phyloP scores from a whole-genome alignment of 2,797 vertebrate species.

The Aphelocoma californica region DNA sequence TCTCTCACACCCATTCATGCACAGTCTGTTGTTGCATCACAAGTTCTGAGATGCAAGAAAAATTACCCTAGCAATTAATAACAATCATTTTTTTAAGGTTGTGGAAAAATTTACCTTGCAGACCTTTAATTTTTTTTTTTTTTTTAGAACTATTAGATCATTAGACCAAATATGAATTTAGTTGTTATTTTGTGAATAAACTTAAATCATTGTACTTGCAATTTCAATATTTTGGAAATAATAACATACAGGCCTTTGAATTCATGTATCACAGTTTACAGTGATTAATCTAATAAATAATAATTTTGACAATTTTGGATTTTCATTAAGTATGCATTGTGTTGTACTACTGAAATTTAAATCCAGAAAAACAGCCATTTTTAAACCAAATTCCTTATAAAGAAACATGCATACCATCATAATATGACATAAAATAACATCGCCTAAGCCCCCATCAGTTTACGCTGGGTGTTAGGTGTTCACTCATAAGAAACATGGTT shows the following conservation, averaged over 20 bases:
- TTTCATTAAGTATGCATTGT: not conserved
- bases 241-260: not conserved
- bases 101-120: not conserved
- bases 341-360: not conserved
- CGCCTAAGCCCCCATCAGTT: not conserved
- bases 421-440: not conserved
- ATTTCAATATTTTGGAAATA: not conserved
- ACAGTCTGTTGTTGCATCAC: not conserved
- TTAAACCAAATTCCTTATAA: not conserved
- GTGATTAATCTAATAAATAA: not conserved
- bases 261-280: not conserved
- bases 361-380: not conserved
- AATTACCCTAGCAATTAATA: not conserved
- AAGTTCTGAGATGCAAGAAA: not conserved
- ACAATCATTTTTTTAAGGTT: not conserved
- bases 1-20: accelerated
- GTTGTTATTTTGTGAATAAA: not conserved
- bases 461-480: accelerated
- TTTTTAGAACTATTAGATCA: not conserved
- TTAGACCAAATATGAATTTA: not conserved
- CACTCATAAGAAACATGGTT: not conserved
- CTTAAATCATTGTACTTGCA: not conserved
- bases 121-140: not conserved
- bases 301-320: not conserved
- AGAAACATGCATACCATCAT: not conserved